These are phyloP conservation scores for Dromococcyx pavoninus DNA, from an alignment of 2,797 vertebrate genomes.

Conservation along the genomic window DNA sequence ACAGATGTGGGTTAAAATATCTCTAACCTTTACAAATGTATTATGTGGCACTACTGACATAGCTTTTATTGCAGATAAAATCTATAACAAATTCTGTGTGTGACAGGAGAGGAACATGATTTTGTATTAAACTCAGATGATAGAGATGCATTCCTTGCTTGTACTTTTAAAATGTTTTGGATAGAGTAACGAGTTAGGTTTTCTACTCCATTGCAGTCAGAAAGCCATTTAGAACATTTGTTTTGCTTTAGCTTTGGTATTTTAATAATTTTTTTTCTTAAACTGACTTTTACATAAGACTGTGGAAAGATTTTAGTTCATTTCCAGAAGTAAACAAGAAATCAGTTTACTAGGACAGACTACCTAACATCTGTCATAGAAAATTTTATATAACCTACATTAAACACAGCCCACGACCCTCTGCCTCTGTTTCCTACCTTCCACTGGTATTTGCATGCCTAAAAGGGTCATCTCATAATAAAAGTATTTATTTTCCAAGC, in stretches of 20 bases:
- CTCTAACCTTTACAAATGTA: slow-evolving; percentile 78
- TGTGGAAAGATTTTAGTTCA: slow-evolving; percentile 38
- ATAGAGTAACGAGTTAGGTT: slow-evolving; percentile 48
- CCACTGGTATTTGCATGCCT: accelerated
- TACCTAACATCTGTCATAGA: neutral
- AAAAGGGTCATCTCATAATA: neutral
- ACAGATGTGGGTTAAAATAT: slow-evolving; percentile 77
- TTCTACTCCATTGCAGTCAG: slow-evolving; percentile 14
- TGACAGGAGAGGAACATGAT: slow-evolving; percentile 72
- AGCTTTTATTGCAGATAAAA: slow-evolving; percentile 78
- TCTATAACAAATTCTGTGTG: slow-evolving; percentile 75
- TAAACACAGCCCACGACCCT: neutral
- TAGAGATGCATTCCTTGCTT: slow-evolving; percentile 64
- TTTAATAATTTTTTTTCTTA: slow-evolving; percentile 60
- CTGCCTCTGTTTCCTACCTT: neutral
- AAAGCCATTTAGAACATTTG: slow-evolving; percentile 49
- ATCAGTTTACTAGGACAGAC: neutral
- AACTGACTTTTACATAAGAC: neutral
- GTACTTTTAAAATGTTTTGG: slow-evolving; percentile 65
- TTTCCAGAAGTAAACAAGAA: slow-evolving; percentile 32
- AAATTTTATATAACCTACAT: neutral
- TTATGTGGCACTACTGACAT: slow-evolving; percentile 74
- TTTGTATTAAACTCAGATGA: slow-evolving; percentile 74
- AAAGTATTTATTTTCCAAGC: neutral
- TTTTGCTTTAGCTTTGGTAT: slow-evolving; percentile 11